Evolutionary conservation across 2,888 invertebrate genomes (phyloP).

Genomic region (Trichogramma dendrolimi): DNA sequence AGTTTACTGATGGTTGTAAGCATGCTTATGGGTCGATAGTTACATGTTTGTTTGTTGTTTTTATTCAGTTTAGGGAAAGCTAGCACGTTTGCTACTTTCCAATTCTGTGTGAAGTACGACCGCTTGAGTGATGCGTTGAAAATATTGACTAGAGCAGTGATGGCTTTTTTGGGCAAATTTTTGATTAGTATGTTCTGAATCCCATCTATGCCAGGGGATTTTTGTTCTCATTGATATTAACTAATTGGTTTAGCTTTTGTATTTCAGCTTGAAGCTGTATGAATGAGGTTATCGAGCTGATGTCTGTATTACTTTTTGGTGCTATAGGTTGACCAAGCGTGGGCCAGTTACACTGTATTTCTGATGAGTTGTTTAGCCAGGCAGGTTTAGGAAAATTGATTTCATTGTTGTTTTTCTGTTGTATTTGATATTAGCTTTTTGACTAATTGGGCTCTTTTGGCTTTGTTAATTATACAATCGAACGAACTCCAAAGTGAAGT

Average conservation of each 20-base stretch:
- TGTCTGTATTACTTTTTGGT: background rate
- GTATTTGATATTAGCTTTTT: background rate
- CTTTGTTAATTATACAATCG: too few relatives aligned
- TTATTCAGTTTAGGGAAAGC: too few relatives aligned
- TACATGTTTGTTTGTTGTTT: background rate
- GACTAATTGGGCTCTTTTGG: background rate
- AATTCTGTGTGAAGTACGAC: too few relatives aligned
- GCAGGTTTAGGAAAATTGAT: background rate
- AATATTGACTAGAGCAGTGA: too few relatives aligned
- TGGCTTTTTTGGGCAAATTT: too few relatives aligned
- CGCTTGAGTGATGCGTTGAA: too few relatives aligned
- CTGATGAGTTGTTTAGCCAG: background rate
- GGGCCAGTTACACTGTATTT: too few relatives aligned
- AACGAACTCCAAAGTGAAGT: too few relatives aligned
- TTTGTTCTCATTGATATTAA: constrained; percentile 4
- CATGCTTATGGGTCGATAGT: constrained; percentile 11
- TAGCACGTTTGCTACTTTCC: too few relatives aligned
- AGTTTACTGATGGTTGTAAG: constrained; percentile 5
- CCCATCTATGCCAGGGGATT: background rate
- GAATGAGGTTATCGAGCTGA: background rate
- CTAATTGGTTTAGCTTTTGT: constrained; percentile 4
- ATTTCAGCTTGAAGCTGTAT: background rate
- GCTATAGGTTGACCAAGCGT: too few relatives aligned
- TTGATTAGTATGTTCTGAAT: too few relatives aligned
- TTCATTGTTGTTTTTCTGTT: background rate